Evolutionary conservation across 2,113 vertebrate genomes (phyloP), one percentile per base, ranked within the genome.

Genomic region (Motacilla alba): DNA sequence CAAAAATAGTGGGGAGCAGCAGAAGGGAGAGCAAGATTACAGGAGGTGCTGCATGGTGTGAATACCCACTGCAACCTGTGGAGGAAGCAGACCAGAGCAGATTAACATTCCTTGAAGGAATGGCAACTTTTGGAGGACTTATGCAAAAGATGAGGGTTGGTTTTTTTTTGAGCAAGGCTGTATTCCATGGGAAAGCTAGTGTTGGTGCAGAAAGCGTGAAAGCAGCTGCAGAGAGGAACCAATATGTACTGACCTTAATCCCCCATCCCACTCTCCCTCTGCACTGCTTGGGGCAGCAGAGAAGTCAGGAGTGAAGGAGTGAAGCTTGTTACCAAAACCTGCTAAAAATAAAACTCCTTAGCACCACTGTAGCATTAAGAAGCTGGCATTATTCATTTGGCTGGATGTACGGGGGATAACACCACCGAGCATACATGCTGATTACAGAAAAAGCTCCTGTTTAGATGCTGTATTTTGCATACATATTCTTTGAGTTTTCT

Each of bases 321-420:
- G 26, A 76, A 44, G 8, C 2, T 47, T 59, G 6, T 59, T 50
- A 49, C 30, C 52, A 67, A 85, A 77, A 77, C 14, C 15, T 44
- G 63, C 33, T 37, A 60, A 87, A 86, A 77, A 52, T 19, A 28
- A 59, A 77, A 19, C 53, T 37, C 22, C 33, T 37, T 33, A 52
- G 22, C 39, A 52, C 22, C 83, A 10, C 27, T 59, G 33, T 8
- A 60, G 37, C 37, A 60, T 44, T 60, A 33, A 37, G 53, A 68
- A 60, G 22, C 17, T 37, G 33, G 13, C 16, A 33, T 68, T 77
- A 37, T 28, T 44, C 27, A 33, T 77, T 44, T 2, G 6, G 31
- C 18, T 1, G 1, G 46, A 60, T 33, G 33, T 52, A 27, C 0
- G 0, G 24, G 35, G 44, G 26, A 58, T 76, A 50, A 43, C 11